Base-by-base conservation (phyloP, 2,113 vertebrate species). In the Cranoglanis bouderius region DNA sequence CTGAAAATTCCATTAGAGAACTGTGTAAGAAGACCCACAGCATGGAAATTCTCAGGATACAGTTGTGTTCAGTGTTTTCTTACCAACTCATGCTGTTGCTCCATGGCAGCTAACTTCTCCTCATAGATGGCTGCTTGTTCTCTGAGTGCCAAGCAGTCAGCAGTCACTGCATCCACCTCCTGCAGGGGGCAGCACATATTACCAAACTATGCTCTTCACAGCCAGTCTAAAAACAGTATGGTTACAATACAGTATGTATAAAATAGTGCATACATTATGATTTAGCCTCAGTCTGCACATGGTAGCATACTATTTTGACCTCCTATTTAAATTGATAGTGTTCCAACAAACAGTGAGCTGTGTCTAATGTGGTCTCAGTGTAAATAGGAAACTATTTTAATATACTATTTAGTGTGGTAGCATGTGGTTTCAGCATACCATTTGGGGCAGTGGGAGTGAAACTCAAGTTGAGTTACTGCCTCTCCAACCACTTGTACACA, bases 111-210 rank as follows among this genome's bases (percentile, higher is more conserved):
- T 91, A 96, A 94, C 95, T 96, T 94, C 90, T 94, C 91, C 89
- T 96, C 93, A 18, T 95, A 96, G 92, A 96, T 94, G 84, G 89
- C 89, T 74, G 92, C 94, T 94, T 94, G 95, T 84, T 96, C 95
- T 92, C 93, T 94, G 90, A 96, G 92, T 2, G 94, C 95, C 93
- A 96, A 93, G 90, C 95, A 96, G 88, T 94, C 93, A 14, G 92
- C 93, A 72, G 94, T 95, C 90, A 95, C 88, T 80, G 89, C 88
- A 80, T 96, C 94, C 89, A 96, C 95, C 51, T 93, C 95, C 95
- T 96, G 93, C 86, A 92, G 46, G 90, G 91, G 82, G 91, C 77
- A 85, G 77, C 59, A 89, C 87, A 91, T 83, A 93, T 90, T 43
- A 85, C 75, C 29, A 88, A 12, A 40, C 32, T 26, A 81, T 63